Conservation (phyloP, 2,113 vertebrate genomes). For the Labeo rohita region DNA sequence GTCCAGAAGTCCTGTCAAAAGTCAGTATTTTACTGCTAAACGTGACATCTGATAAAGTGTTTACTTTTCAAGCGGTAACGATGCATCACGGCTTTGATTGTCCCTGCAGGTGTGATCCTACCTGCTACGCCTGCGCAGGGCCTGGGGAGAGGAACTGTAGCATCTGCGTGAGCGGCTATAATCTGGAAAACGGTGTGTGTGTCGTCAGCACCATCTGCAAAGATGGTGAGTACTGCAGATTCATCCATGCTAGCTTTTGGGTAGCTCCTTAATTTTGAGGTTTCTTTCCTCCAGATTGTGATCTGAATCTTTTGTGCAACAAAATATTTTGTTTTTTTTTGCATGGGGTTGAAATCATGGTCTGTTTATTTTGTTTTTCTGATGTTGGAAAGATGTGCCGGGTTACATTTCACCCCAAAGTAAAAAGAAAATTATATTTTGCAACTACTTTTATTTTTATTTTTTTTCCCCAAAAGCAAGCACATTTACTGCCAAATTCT, state of each 20-base stretch:
- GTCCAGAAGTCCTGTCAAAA: conserved; percentile 87
- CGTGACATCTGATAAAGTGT: neutral
- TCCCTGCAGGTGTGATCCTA: conserved; percentile 85
- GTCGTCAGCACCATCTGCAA: conserved; percentile 95
- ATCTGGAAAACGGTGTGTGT: conserved; percentile 89
- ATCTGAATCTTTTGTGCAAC: conserved; percentile 24
- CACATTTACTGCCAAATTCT: neutral
- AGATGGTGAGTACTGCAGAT: conserved; percentile 89
- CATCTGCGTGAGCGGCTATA: conserved; percentile 89
- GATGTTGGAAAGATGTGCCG: neutral
- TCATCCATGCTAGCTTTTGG: neutral
- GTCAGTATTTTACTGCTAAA: conserved; percentile 73
- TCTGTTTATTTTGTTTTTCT: neutral
- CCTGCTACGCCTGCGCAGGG: conserved; percentile 89
- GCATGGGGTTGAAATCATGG: conserved; percentile 17
- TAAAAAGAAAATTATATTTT: neutral
- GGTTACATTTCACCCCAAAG: neutral
- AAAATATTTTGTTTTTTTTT: neutral
- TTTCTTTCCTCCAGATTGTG: conserved; percentile 46
- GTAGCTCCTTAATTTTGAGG: neutral
- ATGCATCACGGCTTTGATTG: conserved; percentile 1
- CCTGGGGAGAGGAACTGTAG: conserved; percentile 94
- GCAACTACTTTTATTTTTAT: neutral
- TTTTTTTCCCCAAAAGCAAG: too few species aligned
- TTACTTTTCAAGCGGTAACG: neutral